Conservation (phyloP, 2,797 vertebrate genomes). For the Mormyrops boulengeri region DNA sequence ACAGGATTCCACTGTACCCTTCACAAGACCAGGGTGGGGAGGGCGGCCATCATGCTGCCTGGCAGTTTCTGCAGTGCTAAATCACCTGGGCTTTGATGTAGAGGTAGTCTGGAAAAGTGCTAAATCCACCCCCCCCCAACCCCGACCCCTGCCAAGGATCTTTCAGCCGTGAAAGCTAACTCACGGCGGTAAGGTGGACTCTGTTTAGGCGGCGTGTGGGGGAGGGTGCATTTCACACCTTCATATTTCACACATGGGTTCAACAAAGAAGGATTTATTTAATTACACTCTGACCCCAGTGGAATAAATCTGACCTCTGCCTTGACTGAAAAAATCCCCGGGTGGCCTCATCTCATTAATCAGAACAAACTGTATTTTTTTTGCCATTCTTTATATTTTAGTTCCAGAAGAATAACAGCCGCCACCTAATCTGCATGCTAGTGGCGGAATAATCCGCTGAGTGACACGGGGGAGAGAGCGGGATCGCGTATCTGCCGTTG, state of each 20-base stretch:
- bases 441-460: not conserved
- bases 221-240: slow-evolving; percentile 8
- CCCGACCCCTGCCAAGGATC: not conserved
- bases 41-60: not conserved
- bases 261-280: slow-evolving; percentile 30
- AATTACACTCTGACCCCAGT: slow-evolving; percentile 27
- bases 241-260: slow-evolving; percentile 21
- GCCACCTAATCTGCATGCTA: not conserved
- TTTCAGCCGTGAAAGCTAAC: not conserved
- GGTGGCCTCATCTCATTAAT: not conserved
- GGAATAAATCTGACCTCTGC: not conserved
- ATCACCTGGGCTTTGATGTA: not conserved
- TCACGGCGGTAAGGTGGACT: not conserved
- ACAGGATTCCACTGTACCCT: not conserved
- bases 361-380: not conserved
- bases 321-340: not conserved
- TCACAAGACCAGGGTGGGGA: not conserved
- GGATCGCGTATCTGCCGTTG: not conserved
- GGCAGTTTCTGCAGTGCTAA: not conserved
- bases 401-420: not conserved
- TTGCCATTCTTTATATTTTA: not conserved
- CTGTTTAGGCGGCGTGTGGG: slow-evolving; percentile 30
- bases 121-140: not conserved
- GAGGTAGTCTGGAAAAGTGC: not conserved
- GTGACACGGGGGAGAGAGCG: not conserved